Percentiles rank a stretch among this genome's conserved stretches.
These are phyloP conservation scores for Threskiornis aethiopicus DNA, from an alignment of 2,797 vertebrate species.

Conservation along the genomic window DNA sequence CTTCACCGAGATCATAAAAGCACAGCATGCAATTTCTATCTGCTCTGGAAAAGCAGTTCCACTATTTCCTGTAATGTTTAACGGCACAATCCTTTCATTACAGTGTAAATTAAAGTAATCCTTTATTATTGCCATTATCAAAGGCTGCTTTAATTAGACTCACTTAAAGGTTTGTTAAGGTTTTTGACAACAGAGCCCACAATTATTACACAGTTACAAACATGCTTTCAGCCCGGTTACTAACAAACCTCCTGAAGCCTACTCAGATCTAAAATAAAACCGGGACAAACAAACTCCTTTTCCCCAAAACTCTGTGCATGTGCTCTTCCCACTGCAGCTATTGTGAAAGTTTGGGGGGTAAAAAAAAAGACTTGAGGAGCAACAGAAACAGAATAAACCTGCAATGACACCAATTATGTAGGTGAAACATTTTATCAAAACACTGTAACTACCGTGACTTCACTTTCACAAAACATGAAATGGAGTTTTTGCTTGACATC, in stretches of 20 bases:
- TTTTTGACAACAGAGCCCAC: conserved; percentile 16
- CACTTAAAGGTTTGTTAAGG: conserved; percentile 10
- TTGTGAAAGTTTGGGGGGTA: neutral
- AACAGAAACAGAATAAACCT: neutral
- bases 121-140: conserved; percentile 54
- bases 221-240: neutral
- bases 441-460: neutral
- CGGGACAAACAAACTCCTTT: neutral
- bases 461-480: neutral
- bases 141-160: conserved; percentile 38
- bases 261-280: neutral
- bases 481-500: neutral
- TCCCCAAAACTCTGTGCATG: neutral
- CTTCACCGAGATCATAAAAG: neutral
- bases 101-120: conserved; percentile 55
- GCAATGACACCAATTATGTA: neutral
- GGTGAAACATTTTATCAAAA: neutral
- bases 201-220: neutral
- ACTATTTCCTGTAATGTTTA: conserved; percentile 32
- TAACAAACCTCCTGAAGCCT: neutral
- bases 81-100: conserved; percentile 29
- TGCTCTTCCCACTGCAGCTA: neutral
- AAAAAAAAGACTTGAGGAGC: neutral
- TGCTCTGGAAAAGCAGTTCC: neutral
- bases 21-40: neutral